Conservation (phyloP, 2,113 vertebrate genomes). For the Seriola quinqueradiata region DNA sequence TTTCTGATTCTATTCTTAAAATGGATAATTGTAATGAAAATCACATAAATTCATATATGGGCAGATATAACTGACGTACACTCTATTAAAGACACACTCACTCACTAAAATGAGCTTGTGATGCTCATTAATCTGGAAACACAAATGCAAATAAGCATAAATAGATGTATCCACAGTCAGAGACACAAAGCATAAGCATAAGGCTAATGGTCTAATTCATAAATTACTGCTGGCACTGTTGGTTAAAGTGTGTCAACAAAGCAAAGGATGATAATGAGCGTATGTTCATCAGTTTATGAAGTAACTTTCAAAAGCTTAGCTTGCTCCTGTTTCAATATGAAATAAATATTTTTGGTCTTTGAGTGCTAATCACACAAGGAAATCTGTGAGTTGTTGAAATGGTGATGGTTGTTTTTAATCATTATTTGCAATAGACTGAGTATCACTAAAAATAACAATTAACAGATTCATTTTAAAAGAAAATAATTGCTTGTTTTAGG, state of each 20-base stretch:
- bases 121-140: background rate
- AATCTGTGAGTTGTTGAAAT: background rate
- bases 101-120: background rate
- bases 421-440: background rate
- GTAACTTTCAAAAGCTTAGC: background rate
- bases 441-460: too few relatives aligned
- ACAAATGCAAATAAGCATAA: background rate
- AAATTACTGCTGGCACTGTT: background rate
- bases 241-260: background rate
- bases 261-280: too few relatives aligned
- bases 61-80: background rate
- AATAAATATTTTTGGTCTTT: too few relatives aligned
- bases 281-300: background rate
- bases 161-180: background rate
- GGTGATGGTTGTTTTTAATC: background rate
- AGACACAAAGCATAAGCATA: background rate
- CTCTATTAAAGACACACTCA: background rate
- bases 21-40: background rate
- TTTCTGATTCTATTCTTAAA: background rate
- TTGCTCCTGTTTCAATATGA: too few relatives aligned
- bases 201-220: background rate
- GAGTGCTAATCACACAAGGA: too few relatives aligned
- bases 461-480: background rate
- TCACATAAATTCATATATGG: background rate
- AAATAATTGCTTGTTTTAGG: too few relatives aligned